Percentiles rank a stretch among this genome's conserved stretches.
Evolutionary conservation across 2,888 invertebrate genomes (phyloP).

Genomic region (Ceratothoa steindachneri): DNA sequence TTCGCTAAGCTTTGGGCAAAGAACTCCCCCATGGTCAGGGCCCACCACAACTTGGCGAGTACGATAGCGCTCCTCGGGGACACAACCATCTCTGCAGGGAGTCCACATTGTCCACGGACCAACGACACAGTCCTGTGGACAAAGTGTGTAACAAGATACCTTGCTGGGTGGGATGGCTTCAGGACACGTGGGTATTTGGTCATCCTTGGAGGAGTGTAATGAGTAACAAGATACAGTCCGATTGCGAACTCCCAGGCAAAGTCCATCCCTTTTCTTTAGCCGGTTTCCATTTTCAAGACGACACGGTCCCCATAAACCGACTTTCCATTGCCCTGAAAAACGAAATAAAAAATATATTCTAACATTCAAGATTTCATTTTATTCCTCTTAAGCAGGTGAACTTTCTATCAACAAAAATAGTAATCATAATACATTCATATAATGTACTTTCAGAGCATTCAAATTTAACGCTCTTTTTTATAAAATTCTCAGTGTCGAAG

Average conservation of each 20-base stretch:
- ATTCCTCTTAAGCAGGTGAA: too few species aligned
- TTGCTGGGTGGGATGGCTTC: slow-evolving; percentile 19
- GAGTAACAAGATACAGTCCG: slow-evolving; percentile 21
- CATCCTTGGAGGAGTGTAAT: slow-evolving; percentile 1
- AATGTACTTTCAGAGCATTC: too few species aligned
- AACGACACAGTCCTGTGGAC: slow-evolving; percentile 52
- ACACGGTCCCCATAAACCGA: slow-evolving; percentile 10
- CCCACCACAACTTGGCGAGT: slow-evolving; percentile 59
- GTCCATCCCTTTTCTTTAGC: slow-evolving; percentile 17
- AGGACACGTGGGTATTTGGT: slow-evolving; percentile 18
- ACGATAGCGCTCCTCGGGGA: slow-evolving; percentile 58
- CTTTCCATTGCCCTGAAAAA: slow-evolving; percentile 6
- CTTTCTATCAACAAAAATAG: too few species aligned
- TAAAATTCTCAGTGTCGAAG: too few species aligned
- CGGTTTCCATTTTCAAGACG: background rate
- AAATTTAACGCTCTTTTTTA: too few species aligned
- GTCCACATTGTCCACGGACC: slow-evolving; percentile 51
- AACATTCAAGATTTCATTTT: too few species aligned
- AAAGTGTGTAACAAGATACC: slow-evolving; percentile 23
- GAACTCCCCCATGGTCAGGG: slow-evolving; percentile 57
- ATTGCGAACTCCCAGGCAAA: slow-evolving; percentile 23
- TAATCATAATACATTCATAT: too few species aligned
- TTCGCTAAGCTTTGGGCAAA: slow-evolving; percentile 59
- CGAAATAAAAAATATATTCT: background rate
- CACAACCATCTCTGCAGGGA: slow-evolving; percentile 48